These are phyloP conservation scores for Lampropteryx suffumata DNA, from an alignment of 2,888 invertebrate species.

Conservation along the genomic window DNA sequence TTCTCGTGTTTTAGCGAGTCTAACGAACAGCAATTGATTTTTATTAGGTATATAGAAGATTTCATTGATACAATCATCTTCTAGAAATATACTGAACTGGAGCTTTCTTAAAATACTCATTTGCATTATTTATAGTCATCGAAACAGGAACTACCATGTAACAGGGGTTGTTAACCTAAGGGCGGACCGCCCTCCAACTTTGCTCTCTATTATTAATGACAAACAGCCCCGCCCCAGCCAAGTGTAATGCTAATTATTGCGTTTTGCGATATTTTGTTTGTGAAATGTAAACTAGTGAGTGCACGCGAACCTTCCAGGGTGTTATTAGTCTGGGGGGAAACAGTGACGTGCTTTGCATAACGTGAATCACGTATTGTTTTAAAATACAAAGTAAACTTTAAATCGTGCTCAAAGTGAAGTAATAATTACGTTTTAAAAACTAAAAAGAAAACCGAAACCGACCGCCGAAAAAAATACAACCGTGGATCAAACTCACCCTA, in stretches of 20 bases:
- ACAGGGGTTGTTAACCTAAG: conserved; percentile 78
- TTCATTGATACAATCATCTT: too few relatives aligned
- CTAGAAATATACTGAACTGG: too few relatives aligned
- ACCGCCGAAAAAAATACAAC: too few relatives aligned
- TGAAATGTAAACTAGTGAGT: conserved; percentile 51
- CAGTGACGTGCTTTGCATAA: conserved; percentile 69
- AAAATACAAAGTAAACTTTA: conserved; percentile 7
- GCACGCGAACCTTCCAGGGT: conserved; percentile 46
- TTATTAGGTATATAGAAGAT: too few relatives aligned
- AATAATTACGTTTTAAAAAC: too few relatives aligned
- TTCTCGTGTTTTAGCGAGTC: too few relatives aligned
- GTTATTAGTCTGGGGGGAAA: conserved; percentile 42
- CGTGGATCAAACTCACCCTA: too few relatives aligned
- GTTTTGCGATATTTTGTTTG: conserved; percentile 73
- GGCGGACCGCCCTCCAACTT: conserved; percentile 73
- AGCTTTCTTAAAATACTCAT: conserved; percentile 31
- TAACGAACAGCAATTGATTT: too few relatives aligned
- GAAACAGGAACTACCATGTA: conserved; percentile 59
- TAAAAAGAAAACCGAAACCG: too few relatives aligned
- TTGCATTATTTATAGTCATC: conserved; percentile 43
- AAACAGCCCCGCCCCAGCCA: conserved; percentile 65
- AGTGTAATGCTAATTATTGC: conserved; percentile 77
- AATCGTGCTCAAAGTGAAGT: neutral
- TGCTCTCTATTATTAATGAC: conserved; percentile 80
- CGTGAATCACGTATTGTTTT: conserved; percentile 26